A percentile compares a stretch with the other conserved stretches of the same genome.
Conservation (phyloP, 1,140 invertebrate genomes). For the Trachymyrmex septentrionalis region DNA sequence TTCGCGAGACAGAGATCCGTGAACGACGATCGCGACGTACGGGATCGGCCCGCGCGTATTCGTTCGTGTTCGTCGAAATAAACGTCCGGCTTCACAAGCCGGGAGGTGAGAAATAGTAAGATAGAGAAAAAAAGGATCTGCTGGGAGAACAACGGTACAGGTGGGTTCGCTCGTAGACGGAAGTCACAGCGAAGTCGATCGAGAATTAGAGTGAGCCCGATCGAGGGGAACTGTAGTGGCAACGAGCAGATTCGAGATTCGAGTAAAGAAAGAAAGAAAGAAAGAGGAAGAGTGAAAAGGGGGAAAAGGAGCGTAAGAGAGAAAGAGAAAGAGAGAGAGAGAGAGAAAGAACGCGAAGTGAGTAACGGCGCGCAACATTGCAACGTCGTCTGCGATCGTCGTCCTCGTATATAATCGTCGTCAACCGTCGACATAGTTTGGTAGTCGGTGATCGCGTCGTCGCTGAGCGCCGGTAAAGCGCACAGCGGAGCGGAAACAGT, state of each 20-base stretch:
- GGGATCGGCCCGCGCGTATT: slow-evolving; percentile 50
- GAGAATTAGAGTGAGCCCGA: slow-evolving; percentile 22
- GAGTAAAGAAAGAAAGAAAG: not conserved
- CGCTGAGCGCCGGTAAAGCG: slow-evolving; percentile 42
- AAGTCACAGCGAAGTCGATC: slow-evolving; percentile 53
- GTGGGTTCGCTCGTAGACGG: slow-evolving; percentile 23
- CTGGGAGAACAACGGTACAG: not conserved
- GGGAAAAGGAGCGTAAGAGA: slow-evolving; percentile 10
- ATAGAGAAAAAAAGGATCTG: not conserved
- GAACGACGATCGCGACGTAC: slow-evolving; percentile 62
- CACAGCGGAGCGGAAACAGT: slow-evolving; percentile 23
- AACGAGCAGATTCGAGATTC: not conserved
- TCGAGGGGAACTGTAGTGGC: slow-evolving; percentile 28
- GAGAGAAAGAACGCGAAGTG: not conserved
- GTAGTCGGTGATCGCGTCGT: not conserved
- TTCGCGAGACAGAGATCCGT: slow-evolving; percentile 76
- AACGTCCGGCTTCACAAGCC: not conserved
- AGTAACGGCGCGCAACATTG: not conserved
- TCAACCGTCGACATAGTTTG: not conserved
- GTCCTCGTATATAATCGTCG: not conserved
- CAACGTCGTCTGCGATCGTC: not conserved
- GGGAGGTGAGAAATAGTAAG: not conserved
- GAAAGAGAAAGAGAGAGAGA: slow-evolving; percentile 8
- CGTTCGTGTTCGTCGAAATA: slow-evolving; percentile 2
- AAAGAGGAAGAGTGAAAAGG: not conserved